phyloP scores from a whole-genome alignment of 2,888 invertebrate genomes.

The Ennomos erosarius region DNA sequence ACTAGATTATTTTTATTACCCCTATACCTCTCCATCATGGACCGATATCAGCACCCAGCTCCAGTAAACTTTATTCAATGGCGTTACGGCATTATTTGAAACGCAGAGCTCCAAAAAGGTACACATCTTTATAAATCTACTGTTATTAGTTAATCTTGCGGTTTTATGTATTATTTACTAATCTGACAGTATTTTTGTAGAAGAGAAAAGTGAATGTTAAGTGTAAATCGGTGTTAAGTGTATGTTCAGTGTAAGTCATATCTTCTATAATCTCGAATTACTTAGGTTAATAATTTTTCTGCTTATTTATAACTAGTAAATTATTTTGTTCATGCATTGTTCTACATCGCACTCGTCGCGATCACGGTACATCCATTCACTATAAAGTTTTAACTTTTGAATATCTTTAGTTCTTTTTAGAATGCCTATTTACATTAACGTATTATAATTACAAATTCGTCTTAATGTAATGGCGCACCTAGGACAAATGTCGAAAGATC shows the following conservation, averaged over 20 bases:
- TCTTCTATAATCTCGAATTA: conserved; percentile 11
- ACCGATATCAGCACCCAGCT: too few relatives aligned
- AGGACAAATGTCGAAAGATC: conserved; percentile 76
- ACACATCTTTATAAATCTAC: too few relatives aligned
- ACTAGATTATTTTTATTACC: too few relatives aligned
- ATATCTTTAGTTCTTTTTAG: conserved; percentile 11
- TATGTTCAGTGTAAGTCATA: conserved; percentile 1
- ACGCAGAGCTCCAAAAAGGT: too few relatives aligned
- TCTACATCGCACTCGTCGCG: background rate
- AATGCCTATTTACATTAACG: conserved; percentile 29
- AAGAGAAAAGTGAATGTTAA: background rate
- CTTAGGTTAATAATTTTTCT: background rate
- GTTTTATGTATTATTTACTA: background rate
- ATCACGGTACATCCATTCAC: conserved; percentile 1
- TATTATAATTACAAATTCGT: conserved; percentile 34
- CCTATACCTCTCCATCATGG: too few relatives aligned
- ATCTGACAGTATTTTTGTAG: conserved; percentile 9
- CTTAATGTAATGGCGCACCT: conserved; percentile 48
- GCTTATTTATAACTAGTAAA: background rate
- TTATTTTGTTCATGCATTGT: background rate
- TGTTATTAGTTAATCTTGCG: too few relatives aligned
- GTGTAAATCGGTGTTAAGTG: too few relatives aligned
- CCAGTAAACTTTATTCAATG: too few relatives aligned
- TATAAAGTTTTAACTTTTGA: background rate
- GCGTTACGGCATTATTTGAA: too few relatives aligned